Evolutionary conservation across 2,797 vertebrate species (phyloP).

Genomic region (Loriculus beryllinus): DNA sequence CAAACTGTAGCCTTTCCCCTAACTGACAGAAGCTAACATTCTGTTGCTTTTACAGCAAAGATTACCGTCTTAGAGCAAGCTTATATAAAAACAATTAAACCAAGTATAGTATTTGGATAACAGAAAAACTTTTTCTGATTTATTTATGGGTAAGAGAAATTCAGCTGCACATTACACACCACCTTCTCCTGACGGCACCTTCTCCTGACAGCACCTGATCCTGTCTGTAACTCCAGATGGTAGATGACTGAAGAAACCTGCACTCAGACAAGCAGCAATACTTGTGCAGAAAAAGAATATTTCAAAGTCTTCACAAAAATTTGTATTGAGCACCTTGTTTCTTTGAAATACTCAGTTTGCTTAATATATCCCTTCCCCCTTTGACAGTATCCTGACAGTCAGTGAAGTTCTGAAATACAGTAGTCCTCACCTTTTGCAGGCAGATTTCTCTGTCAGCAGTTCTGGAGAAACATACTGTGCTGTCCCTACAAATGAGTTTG

Average conservation of each 20-base stretch:
- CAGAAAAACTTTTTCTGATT: background rate
- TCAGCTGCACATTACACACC: background rate
- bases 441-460: conserved; percentile 97
- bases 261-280: background rate
- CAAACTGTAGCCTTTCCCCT: background rate
- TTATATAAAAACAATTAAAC: background rate
- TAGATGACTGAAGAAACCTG: background rate
- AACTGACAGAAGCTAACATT: background rate
- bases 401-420: background rate
- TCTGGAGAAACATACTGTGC: conserved; percentile 99
- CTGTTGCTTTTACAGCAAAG: background rate
- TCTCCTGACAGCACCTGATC: background rate
- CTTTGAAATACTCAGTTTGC: background rate
- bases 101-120: background rate
- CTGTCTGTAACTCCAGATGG: background rate
- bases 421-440: conserved; percentile 91
- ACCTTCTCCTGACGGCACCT: background rate
- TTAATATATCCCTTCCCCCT: background rate
- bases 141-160: background rate
- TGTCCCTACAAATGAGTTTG: conserved; percentile 98
- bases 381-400: background rate
- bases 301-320: background rate
- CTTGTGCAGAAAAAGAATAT: background rate
- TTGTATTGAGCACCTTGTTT: background rate
- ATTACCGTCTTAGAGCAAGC: background rate